Conservation (phyloP, 2,797 vertebrate species). For the Sebastiscus tertius region DNA sequence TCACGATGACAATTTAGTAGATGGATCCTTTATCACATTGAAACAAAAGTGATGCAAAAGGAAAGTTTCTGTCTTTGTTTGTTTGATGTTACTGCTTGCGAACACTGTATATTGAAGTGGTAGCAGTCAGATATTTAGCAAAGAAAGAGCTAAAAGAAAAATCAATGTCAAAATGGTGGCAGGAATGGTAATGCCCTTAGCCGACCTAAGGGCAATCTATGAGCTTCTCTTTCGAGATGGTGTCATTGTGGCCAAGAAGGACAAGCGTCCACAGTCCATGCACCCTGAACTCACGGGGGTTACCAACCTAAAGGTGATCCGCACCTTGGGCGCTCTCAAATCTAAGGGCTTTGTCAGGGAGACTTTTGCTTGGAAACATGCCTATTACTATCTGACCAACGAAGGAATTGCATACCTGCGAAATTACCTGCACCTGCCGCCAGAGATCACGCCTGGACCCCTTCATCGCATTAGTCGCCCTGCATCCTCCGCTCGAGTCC, state of each 20-base stretch:
- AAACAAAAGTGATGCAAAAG: slow-evolving; percentile 1
- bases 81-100: background rate
- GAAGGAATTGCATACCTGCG: slow-evolving; percentile 85
- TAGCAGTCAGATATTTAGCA: background rate
- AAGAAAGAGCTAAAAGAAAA: slow-evolving; percentile 16
- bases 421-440: slow-evolving; percentile 85
- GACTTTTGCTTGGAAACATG: slow-evolving; percentile 88
- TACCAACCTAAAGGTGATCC: slow-evolving; percentile 85
- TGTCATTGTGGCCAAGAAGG: slow-evolving; percentile 89
- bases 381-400: slow-evolving; percentile 90
- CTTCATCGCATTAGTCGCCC: slow-evolving; percentile 79
- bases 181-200: slow-evolving; percentile 89
- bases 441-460: slow-evolving; percentile 86
- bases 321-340: slow-evolving; percentile 86
- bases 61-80: background rate
- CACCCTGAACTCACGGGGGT: slow-evolving; percentile 86
- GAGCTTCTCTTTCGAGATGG: slow-evolving; percentile 90
- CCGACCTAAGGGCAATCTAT: slow-evolving; percentile 86
- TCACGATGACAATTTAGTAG: slow-evolving; percentile 25
- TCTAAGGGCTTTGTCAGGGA: slow-evolving; percentile 86
- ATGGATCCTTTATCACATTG: slow-evolving; percentile 13
- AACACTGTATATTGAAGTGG: background rate
- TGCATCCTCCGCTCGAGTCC: slow-evolving; percentile 47
- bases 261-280: slow-evolving; percentile 82
- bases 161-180: slow-evolving; percentile 85